phyloP scores from a whole-genome alignment of 1,140 invertebrate species.

The honey bee (Apis mellifera) region DNA sequence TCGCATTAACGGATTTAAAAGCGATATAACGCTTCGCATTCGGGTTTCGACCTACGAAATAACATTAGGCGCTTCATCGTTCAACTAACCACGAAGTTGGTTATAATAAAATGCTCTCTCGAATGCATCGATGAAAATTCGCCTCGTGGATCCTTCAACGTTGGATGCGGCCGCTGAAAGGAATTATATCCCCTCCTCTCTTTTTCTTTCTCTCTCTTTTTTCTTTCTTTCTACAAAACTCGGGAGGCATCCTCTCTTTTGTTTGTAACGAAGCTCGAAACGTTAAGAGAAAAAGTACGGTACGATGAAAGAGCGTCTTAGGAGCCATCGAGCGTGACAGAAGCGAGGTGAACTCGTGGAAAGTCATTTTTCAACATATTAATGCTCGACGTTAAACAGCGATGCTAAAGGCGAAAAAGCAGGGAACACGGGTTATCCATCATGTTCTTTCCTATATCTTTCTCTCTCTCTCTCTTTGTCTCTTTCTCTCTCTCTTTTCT shows the following conservation, averaged over 20 bases:
- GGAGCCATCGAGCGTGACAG: neutral
- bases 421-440: slow-evolving; percentile 9
- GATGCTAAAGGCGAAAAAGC: neutral
- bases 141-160: neutral
- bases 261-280: neutral
- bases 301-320: neutral
- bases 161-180: no score
- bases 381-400: slow-evolving; percentile 5
- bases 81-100: slow-evolving; percentile 17
- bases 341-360: neutral
- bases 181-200: no score
- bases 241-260: neutral
- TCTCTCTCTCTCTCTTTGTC: neutral
- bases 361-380: slow-evolving; percentile 18
- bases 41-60: slow-evolving; percentile 53
- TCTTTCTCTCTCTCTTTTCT: neutral
- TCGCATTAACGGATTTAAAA: slow-evolving; percentile 79
- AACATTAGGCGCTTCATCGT: slow-evolving; percentile 37
- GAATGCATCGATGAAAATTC: neutral
- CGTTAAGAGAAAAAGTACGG: neutral
- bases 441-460: neutral
- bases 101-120: slow-evolving; percentile 9
- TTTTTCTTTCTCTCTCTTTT: no score
- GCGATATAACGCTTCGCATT: slow-evolving; percentile 73
- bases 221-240: no score